These are phyloP conservation scores for Typhlichthys eigenmanni DNA, from an alignment of 2,797 vertebrate genomes.

Conservation along the genomic window DNA sequence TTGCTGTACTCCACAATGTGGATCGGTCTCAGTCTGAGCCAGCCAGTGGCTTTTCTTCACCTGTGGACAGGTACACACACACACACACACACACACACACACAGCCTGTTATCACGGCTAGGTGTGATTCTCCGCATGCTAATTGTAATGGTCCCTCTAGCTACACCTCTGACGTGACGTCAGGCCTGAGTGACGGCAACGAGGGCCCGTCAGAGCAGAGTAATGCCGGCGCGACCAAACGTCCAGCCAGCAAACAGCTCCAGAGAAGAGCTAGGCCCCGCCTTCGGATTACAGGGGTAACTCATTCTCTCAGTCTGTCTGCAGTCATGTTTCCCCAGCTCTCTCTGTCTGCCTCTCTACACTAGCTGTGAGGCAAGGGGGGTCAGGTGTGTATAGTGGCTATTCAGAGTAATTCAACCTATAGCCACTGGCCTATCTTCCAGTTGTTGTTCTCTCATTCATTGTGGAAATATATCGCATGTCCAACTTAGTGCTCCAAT, in stretches of 20 bases:
- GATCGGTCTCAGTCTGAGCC: slow-evolving; percentile 53
- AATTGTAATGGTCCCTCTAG: slow-evolving; percentile 52
- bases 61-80: slow-evolving; percentile 76
- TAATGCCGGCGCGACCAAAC: slow-evolving; percentile 23
- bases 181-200: slow-evolving; percentile 76
- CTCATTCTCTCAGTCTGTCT: background rate
- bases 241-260: slow-evolving; percentile 66
- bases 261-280: slow-evolving; percentile 81
- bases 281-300: slow-evolving; percentile 84
- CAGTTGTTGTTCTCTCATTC: no score
- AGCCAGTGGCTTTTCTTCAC: slow-evolving; percentile 76
- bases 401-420: no score
- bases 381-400: slow-evolving; percentile 79
- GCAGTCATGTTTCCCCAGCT: no score
- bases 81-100: background rate
- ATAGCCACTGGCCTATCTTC: no score
- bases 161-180: slow-evolving; percentile 69
- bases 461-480: no score
- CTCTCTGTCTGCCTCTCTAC: no score
- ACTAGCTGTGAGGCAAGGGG: no score
- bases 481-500: no score
- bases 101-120: background rate
- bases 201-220: slow-evolving; percentile 76
- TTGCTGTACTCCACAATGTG: slow-evolving; percentile 67
- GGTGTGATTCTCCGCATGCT: background rate